Evolutionary conservation across 2,113 vertebrate genomes (phyloP).

Genomic region (Pachycephala philippinensis): DNA sequence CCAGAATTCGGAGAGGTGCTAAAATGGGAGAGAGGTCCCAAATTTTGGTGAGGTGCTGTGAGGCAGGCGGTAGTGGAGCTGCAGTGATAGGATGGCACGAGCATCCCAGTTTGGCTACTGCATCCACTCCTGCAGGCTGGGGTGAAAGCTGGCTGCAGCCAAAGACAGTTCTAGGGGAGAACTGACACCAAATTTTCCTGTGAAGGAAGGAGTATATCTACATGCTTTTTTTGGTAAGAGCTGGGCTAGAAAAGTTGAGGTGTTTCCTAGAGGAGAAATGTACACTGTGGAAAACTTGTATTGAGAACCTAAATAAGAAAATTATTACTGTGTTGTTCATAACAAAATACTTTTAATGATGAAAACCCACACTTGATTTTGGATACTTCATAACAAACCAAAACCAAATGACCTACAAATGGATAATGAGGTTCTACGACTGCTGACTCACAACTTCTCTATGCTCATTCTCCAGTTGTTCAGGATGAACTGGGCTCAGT

Average conservation of each 20-base stretch:
- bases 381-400: neutral
- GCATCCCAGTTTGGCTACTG: neutral
- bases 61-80: fast-evolving
- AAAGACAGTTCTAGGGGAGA: fast-evolving
- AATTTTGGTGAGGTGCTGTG: neutral
- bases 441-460: fast-evolving
- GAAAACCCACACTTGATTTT: neutral
- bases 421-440: fast-evolving
- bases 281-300: fast-evolving
- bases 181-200: neutral
- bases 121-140: neutral
- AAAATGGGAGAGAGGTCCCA: neutral
- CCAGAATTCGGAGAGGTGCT: fast-evolving
- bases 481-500: neutral
- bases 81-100: fast-evolving
- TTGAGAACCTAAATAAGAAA: neutral
- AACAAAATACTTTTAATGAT: neutral
- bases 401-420: neutral
- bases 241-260: neutral
- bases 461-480: neutral
- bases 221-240: fast-evolving
- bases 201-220: neutral
- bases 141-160: neutral
- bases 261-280: neutral
- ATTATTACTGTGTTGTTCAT: neutral